Base-by-base conservation (phyloP, 2,888 invertebrate species). In the Spodoptera exigua region DNA sequence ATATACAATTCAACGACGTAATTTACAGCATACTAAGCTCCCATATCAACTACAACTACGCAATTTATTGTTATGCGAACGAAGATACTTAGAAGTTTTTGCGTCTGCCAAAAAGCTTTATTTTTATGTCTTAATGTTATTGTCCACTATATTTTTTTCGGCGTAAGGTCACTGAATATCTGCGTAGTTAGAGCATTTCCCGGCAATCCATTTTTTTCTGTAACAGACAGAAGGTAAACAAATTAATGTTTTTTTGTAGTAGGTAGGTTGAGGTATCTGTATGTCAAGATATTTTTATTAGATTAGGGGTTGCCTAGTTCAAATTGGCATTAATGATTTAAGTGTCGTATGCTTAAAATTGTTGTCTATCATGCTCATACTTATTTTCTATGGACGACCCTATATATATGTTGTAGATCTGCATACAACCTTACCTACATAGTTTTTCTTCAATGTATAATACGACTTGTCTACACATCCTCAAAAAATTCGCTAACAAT, bases 101-200 rank as follows among this genome's bases (percentile, higher is more conserved):
- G 56, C 45, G 13, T 35, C 34, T 40, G 55, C 39, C 17, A 52
- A 62, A 70, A 70, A 63, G 45, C 32, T 21, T 46, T 62, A 54
- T 64, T 71, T 74, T 51, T 36, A 18, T 62, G 45, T 34, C 48
- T 43, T 40, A 48, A 53, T 55, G 47, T 65, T 68, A 55, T 68
- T 51, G 60, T 65, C 44, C 35, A 34, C 53, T 51, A 55, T 41
- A 56, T 60, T 59, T 56, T 56, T 57, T 68, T 61, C 45, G 5
- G 48, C 45, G 41, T 56, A 53, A 62, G 66, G 73, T 61, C 56
- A 55, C 40, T n/a, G 41, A 52, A 51, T 67, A 54, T 32, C 45
- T 67, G 57, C 70, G 74, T 52, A 59, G 46, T 27, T 37, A 10
- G 44, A 51, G 44, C 49, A 69, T 44, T 34, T 21, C 18, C 37